phyloP scores from a whole-genome alignment of 2,888 invertebrate species.

The Idaea biselata region DNA sequence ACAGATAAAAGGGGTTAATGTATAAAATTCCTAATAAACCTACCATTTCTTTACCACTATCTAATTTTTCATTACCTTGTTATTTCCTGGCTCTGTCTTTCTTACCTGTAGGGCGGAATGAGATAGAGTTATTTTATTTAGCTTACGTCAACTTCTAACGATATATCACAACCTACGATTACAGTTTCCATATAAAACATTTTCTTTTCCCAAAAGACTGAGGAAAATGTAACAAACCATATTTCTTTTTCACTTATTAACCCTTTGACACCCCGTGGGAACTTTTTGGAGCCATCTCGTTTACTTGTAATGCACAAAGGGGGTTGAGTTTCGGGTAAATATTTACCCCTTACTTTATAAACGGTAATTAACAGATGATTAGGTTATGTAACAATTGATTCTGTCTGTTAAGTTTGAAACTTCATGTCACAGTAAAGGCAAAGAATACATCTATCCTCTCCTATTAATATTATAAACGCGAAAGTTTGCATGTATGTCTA shows the following conservation, averaged over 20 bases:
- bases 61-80: not conserved
- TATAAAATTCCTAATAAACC: too few relatives aligned
- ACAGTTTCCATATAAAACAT: not conserved
- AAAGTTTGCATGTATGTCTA: too few relatives aligned
- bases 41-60: not conserved
- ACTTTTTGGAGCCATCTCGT: not conserved
- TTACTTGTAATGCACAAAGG: not conserved
- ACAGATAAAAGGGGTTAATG: too few relatives aligned
- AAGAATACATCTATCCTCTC: too few relatives aligned
- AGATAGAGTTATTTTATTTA: not conserved
- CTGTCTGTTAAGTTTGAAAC: too few relatives aligned
- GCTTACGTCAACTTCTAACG: not conserved
- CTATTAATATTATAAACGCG: too few relatives aligned
- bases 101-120: too few relatives aligned
- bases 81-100: not conserved
- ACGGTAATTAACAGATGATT: too few relatives aligned
- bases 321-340: not conserved
- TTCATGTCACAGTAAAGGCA: too few relatives aligned
- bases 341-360: not conserved
- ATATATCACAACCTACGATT: not conserved
- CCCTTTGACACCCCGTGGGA: not conserved
- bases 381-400: too few relatives aligned
- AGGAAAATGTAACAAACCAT: not conserved
- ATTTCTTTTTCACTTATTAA: not conserved
- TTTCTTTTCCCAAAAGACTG: not conserved